Base-by-base conservation (phyloP, 1,140 invertebrate species). In the Drosophila triauraria region DNA sequence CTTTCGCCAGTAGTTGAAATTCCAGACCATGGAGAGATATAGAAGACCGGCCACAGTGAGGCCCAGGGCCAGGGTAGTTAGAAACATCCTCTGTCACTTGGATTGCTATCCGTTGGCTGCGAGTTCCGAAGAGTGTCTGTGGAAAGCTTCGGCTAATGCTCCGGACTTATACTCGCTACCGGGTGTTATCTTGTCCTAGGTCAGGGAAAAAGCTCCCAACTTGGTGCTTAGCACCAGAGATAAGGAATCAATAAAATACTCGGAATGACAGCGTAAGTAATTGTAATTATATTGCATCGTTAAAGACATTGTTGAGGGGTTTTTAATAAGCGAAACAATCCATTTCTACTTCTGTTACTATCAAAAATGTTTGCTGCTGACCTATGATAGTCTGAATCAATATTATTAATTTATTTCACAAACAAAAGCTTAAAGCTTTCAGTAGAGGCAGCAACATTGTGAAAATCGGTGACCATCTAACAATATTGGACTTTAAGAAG, bases 1-100 rank as follows among this genome's bases (percentile, higher is more conserved):
- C 44, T 82, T 83, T 20, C 75, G 64, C 93, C 93, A 93, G 63
- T 92, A 93, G 59, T 81, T 71, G 25, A 90, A 91, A 58, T 93
- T 92, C 82, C 85, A 91, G 32, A 70, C 85, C 56, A 93, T 60
- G 59, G 88, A 80, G 3, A 85, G 43, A 65, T 93, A 93, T 2
- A 92, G 4, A 0, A 91, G 58, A 3, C 42, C 75, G 2, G 27
- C 32, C 0, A 75, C n/a, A 13, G 46, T 17, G 15, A 82, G 63
- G 38, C 62, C 40, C 79, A 87, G 15, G 27, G 50, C 27, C 67
- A 86, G 40, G 27, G 78, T 79, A 30, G 76, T 54, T 15, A 79
- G 15, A 77, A 86, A 68, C 46, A 62, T 86, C 54, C 0, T 43
- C 2, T 8, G n/a, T 15, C 15, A 23, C 2, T 35, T 30, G 15